These are phyloP conservation scores for Suncus etruscus DNA, from an alignment of 2,113 vertebrate species.

Conservation along the genomic window DNA sequence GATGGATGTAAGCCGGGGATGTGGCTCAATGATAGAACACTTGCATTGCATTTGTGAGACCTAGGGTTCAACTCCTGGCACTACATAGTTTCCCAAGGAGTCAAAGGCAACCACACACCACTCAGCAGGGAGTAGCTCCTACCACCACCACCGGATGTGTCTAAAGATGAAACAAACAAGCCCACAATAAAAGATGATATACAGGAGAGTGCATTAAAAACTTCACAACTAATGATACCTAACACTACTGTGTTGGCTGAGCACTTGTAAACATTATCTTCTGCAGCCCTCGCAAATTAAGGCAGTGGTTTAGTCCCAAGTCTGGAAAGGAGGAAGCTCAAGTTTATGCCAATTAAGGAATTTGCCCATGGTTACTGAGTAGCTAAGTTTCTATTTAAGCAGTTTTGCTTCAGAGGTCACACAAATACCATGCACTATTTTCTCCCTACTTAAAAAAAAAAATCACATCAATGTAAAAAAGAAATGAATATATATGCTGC, in stretches of 20 bases:
- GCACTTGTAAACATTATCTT: not conserved
- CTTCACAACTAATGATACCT: not conserved
- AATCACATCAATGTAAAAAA: conserved; percentile 43
- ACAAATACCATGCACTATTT: conserved; percentile 28
- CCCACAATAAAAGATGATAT: not conserved
- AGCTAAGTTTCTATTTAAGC: conserved; percentile 28
- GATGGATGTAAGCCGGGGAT: too few species aligned
- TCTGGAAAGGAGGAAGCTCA: conserved; percentile 31
- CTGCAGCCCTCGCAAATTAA: not conserved
- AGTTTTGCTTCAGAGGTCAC: conserved; percentile 53
- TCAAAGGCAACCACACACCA: too few species aligned
- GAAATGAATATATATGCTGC: conserved; percentile 14
- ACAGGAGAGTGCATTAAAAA: conserved; percentile 32
- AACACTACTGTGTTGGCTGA: conserved; percentile 28
- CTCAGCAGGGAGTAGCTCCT: too few species aligned
- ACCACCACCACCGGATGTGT: too few species aligned
- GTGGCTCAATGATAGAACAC: too few species aligned
- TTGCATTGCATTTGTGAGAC: too few species aligned
- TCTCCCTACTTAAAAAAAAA: not conserved
- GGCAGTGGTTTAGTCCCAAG: not conserved
- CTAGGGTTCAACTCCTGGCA: too few species aligned
- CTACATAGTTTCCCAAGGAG: too few species aligned
- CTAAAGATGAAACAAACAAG: too few species aligned
- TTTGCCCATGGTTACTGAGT: conserved; percentile 24
- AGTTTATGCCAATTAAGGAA: conserved; percentile 31